Conservation (phyloP, 1,140 invertebrate species). For the Trachelipus rathkii region DNA sequence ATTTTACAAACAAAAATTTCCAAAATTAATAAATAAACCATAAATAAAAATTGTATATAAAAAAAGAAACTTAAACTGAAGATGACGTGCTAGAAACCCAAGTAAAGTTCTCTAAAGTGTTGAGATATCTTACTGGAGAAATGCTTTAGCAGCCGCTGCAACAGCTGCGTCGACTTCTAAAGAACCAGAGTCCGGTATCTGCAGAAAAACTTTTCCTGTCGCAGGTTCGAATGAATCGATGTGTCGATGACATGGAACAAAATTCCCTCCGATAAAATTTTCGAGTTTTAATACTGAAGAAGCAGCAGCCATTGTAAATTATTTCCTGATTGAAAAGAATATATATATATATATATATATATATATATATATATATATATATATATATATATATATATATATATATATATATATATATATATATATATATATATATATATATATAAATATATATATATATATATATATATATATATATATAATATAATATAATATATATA, state of each 20-base stretch:
- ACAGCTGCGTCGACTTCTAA: constrained; percentile 37
- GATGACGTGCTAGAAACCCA: neutral
- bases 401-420: constrained; percentile 26
- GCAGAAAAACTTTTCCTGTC: constrained; percentile 54
- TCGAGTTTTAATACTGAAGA: constrained; percentile 29
- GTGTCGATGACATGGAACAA: constrained; percentile 47
- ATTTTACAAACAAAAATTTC: neutral
- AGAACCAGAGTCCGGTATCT: constrained; percentile 53
- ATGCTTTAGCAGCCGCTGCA: constrained; percentile 50
- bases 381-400: constrained; percentile 26
- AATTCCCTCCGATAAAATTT: constrained; percentile 56
- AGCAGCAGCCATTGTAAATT: too few species aligned
- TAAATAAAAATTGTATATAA: neutral
- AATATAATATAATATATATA: too few species aligned
- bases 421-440: constrained; percentile 8
- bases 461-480: too few species aligned
- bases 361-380: constrained; percentile 22
- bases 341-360: constrained; percentile 20
- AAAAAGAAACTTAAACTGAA: neutral
- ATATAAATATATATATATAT: constrained; percentile 17
- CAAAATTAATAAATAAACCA: neutral
- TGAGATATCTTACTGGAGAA: constrained; percentile 46
- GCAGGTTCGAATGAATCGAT: constrained; percentile 54
- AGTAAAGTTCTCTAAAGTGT: neutral
- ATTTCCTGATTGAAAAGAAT: too few species aligned